phyloP scores from a whole-genome alignment of 2,888 invertebrate genomes.

The Biston betularia region DNA sequence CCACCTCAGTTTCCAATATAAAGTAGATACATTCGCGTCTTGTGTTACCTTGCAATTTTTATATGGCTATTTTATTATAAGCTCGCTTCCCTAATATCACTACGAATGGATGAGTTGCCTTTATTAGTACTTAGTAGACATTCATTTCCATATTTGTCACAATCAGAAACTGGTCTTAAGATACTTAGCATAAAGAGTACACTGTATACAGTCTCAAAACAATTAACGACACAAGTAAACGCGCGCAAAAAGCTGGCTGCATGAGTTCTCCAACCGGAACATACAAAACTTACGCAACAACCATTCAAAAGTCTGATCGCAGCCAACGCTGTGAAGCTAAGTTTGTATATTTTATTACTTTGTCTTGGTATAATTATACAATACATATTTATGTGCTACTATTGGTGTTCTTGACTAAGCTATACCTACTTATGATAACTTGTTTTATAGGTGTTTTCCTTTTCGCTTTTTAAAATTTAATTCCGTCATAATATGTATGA shows the following conservation, averaged over 20 bases:
- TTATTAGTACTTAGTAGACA: conserved; percentile 4
- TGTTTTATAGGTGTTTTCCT: too few species aligned
- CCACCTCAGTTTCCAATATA: too few species aligned
- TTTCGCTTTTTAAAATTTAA: too few species aligned
- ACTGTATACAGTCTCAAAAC: conserved; percentile 2
- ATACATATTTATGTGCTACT: not conserved
- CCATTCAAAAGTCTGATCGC: not conserved
- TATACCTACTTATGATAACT: too few species aligned
- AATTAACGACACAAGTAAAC: conserved; percentile 2
- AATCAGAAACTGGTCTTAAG: conserved; percentile 8
- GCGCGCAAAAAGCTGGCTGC: conserved; percentile 8
- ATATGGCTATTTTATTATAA: not conserved
- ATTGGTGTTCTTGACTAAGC: too few species aligned
- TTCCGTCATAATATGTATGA: too few species aligned
- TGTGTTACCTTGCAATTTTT: too few species aligned
- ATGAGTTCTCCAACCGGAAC: conserved; percentile 11
- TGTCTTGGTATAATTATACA: not conserved
- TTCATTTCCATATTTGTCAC: conserved; percentile 16
- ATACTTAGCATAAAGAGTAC: not conserved
- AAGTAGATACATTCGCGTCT: too few species aligned
- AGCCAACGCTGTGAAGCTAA: not conserved
- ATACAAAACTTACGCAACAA: conserved; percentile 10
- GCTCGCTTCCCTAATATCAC: not conserved
- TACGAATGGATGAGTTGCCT: not conserved
- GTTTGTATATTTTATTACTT: not conserved